Conservation (phyloP, 1,140 invertebrate species). For the Drosophila leontia region DNA sequence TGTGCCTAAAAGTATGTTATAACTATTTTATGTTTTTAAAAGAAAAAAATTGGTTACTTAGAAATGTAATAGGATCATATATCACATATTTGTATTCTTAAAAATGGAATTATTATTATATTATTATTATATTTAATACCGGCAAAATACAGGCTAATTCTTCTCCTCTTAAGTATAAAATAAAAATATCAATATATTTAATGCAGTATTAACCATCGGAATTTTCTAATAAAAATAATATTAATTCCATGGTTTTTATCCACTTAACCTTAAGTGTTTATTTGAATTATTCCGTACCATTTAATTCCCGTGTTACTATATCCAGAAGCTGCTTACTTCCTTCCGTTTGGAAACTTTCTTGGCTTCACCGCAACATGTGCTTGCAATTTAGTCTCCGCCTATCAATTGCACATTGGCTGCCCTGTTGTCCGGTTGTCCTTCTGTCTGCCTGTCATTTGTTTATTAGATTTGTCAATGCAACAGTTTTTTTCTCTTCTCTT, state of each 20-base stretch:
- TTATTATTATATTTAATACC: too few relatives aligned
- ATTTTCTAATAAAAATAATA: too few relatives aligned
- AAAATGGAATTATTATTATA: too few relatives aligned
- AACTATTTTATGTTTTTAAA: too few relatives aligned
- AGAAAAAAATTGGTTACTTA: too few relatives aligned
- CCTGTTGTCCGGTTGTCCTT: constrained; percentile 33
- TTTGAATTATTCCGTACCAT: neutral
- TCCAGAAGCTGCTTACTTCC: neutral
- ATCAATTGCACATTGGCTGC: constrained; percentile 53
- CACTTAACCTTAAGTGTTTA: neutral
- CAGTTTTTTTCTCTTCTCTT: constrained; percentile 46
- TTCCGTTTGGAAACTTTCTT: neutral
- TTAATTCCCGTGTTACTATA: neutral
- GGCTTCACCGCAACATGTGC: constrained; percentile 21
- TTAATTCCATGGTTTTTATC: too few relatives aligned
- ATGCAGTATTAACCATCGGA: neutral
- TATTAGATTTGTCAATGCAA: constrained; percentile 81
- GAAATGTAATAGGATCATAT: neutral
- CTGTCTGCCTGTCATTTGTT: constrained; percentile 62
- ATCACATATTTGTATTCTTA: too few relatives aligned
- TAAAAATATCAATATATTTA: too few relatives aligned
- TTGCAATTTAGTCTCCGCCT: constrained; percentile 20
- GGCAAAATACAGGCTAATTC: too few relatives aligned
- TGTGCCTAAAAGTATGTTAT: neutral
- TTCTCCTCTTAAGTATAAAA: too few relatives aligned